A percentile compares a stretch with the other conserved stretches of the same genome.
phyloP scores from a whole-genome alignment of 2,113 vertebrate genomes.

The Pithys albifrons region DNA sequence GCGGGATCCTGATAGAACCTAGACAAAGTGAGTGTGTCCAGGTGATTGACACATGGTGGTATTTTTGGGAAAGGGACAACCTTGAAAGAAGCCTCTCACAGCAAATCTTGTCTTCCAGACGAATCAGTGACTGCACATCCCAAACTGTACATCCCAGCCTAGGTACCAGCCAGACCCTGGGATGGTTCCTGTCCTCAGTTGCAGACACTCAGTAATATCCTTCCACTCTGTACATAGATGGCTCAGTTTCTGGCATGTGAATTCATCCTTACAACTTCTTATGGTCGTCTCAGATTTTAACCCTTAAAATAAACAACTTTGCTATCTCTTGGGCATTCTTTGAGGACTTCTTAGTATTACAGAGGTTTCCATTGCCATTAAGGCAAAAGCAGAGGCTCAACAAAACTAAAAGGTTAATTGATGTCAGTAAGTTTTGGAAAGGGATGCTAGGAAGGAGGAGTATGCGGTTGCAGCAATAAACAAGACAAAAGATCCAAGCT shows the following conservation, averaged over 20 bases:
- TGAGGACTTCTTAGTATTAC: not conserved
- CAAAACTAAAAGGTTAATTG: conserved; percentile 33
- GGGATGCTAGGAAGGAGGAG: not conserved
- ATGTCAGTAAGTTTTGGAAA: not conserved
- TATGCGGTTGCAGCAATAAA: not conserved
- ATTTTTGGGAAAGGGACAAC: not conserved
- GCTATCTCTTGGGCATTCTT: not conserved
- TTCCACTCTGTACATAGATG: not conserved
- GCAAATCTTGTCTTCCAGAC: not conserved
- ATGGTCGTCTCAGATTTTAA: not conserved
- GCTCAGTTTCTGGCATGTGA: not conserved
- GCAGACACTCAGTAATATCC: not conserved
- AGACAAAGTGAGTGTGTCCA: not conserved
- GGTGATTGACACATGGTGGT: fast-evolving
- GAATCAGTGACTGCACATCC: not conserved
- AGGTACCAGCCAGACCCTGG: not conserved
- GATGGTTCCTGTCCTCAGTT: not conserved
- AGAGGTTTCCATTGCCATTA: not conserved
- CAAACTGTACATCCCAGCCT: not conserved
- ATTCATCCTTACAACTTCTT: not conserved
- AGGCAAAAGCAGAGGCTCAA: not conserved
- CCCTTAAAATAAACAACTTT: not conserved
- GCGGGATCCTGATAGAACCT: not conserved
- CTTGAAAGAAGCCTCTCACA: not conserved
- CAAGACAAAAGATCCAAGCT: not conserved